Base-by-base conservation (phyloP, 2,888 invertebrate species). In the Eupithecia insigniata region DNA sequence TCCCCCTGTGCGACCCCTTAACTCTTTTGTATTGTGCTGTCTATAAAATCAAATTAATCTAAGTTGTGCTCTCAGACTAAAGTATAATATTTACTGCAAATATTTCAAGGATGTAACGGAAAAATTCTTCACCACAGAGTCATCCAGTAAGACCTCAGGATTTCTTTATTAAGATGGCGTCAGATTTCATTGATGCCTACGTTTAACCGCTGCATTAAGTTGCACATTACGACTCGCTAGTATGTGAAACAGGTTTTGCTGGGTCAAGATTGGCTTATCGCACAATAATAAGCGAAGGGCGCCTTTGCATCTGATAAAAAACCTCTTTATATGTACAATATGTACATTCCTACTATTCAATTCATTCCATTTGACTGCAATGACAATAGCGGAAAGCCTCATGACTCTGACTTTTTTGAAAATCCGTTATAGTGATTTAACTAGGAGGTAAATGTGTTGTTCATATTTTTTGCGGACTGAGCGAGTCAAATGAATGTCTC, bases 401-500 rank as follows among this genome's bases (percentile, higher is more conserved):
- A 4, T 14, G 22, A 22, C 22, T 55, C 55, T 55, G 26, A 22
- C 3, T 26, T 55, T 26, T 55, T 55, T 26, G 4, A 26, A 12
- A 26, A 55, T 55, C n/a, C 22, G n/a, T 55, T n/a, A 55, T 55
- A 55, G 3, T 12, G 12, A 55, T 26, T 12, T 26, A 55, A 26
- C 55, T 55, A 26, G 55, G 26, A 55, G 55, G 55, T 55, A 60
- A 60, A 60, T 30, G 16, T 60, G 30, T 30, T 60, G 30, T 30
- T 60, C 30, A 60, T 60, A 60, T 60, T 90, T 89, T 90, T 90
- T 90, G 92, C 90, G 89, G 89, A 87, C 83, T 83, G 88, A 88
- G 89, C 81, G 78, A 66, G 79, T 75, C 87, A 86, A 87, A 89
- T 92, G 94, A 92, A 90, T 62, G 62, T 5, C 64, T 93, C 93